Evolutionary conservation across 2,797 vertebrate species (phyloP).

Genomic region (Streptopelia turtur): DNA sequence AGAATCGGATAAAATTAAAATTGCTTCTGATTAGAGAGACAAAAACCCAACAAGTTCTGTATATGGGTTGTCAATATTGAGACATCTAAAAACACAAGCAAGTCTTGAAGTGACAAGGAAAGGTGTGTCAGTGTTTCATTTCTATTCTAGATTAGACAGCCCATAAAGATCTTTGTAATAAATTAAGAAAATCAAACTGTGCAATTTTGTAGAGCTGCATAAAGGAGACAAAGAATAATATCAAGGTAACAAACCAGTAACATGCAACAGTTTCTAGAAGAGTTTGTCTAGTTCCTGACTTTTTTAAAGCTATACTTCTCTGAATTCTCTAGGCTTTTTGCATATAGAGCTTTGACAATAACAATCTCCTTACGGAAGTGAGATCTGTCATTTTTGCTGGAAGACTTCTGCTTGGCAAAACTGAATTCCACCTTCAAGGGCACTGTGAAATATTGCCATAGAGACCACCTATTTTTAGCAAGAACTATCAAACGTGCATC

Average conservation of each 20-base stretch:
- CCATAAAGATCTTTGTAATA: not conserved
- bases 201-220: not conserved
- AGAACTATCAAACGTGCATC: constrained; percentile 54
- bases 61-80: not conserved
- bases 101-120: not conserved
- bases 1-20: not conserved
- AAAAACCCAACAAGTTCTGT: not conserved
- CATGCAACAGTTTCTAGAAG: not conserved
- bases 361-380: constrained; percentile 27
- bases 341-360: constrained; percentile 43
- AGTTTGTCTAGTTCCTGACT: not conserved
- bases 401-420: constrained; percentile 58
- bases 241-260: not conserved
- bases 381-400: constrained; percentile 51
- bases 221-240: not conserved
- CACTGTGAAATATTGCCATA: constrained; percentile 66
- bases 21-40: not conserved
- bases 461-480: constrained; percentile 72
- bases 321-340: not conserved
- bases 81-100: not conserved
- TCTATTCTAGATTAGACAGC: not conserved
- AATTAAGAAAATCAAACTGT: not conserved
- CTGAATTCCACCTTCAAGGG: constrained; percentile 62
- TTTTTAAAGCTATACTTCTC: not conserved
- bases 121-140: not conserved